Base-by-base conservation (phyloP, 1,140 invertebrate genomes). In the Drosophila mauritiana region DNA sequence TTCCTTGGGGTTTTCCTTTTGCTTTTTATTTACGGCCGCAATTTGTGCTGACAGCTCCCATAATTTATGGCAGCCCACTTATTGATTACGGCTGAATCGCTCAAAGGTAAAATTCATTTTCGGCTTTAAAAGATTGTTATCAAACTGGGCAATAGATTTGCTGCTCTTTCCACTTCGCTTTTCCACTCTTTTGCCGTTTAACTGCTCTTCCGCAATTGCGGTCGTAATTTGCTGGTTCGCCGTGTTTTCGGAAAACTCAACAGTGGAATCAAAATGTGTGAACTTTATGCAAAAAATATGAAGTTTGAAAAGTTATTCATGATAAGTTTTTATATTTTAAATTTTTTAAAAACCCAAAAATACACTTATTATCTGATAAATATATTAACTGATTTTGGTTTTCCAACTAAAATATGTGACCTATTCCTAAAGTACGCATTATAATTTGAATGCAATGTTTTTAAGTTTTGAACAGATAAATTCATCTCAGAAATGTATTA, bases 41-140 rank as follows among this genome's bases (percentile, higher is more conserved):
- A 79, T 73, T 79, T 72, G 58, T 57, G 80, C 67, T 79, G 83
- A 89, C 83, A 86, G 83, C 52, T 76, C 31, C 63, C 80, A 88
- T 82, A 88, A 88, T 88, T 86, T 86, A 86, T 86, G 84, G 67
- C 49, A 27, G 51, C 56, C 65, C 83, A 83, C 84, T 86, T 88
- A 86, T 86, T 86, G 83, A 86, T 86, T 86, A 83, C 48, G 68
- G 20, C 51, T 17, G 6, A 40, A 48, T n/a, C 51, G 25, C 42
- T 56, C 27, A 34, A 39, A 77, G 73, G 78, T 80, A 59, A 65
- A 49, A 40, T 31, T 45, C 22, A 17, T 31, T 45, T 57, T 43
- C 43, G 52, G 45, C 49, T 63, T 51, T 80, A 61, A 56, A 62
- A 84, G 65, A 84, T 84, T 55, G 37, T 57, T 76, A 84, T 83